Evolutionary conservation across 2,113 vertebrate species (phyloP), one percentile per base, ranked within the genome.

Genomic region (Alligator mississippiensis): DNA sequence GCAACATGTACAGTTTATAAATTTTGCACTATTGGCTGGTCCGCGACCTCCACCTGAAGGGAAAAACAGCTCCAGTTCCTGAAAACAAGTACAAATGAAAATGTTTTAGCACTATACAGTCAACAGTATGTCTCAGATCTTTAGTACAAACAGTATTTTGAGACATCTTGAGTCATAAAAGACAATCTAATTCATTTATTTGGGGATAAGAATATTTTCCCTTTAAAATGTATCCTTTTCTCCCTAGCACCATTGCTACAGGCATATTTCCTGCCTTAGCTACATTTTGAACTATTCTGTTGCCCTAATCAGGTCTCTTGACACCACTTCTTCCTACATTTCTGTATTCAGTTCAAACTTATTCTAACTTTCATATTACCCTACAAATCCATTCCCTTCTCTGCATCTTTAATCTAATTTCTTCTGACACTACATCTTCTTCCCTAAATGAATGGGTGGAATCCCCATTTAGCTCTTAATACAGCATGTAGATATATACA

Each of bases 61-160:
- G 84, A 99, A 99, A 97, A 99, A 99, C 82, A 99, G 98, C 93
- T 99, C 99, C 94, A 99, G 97, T 93, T 99, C 99, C 99, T 99
- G 95, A 75, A 97, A 96, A 94, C 47, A 96, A 95, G 83, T 79
- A 78, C 60, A 95, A 93, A 90, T 70, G 64, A 95, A 94, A 55
- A 93, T 19, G 89, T 85, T 94, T 95, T 84, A 96, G 72, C 80
- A 74, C 27, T 11, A 83, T 84, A 30, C 30, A 81, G 17, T 47
- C 47, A 47, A 47, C 16, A 58, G 27, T 60, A 84, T 13, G 25
- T 3, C 59, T 84, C 47, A 86, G 77, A 30, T 86, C 85, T 34
- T 80, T 57, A 66, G 30, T 21, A 3, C 27, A 93, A 59, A 16
- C 77, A 89, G 80, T 17, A 89, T 61, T 8, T 7, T 25, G 11